Evolutionary conservation across 2,888 invertebrate genomes (phyloP), one percentile per base, ranked within the genome.

Genomic region (Julus scanicus): DNA sequence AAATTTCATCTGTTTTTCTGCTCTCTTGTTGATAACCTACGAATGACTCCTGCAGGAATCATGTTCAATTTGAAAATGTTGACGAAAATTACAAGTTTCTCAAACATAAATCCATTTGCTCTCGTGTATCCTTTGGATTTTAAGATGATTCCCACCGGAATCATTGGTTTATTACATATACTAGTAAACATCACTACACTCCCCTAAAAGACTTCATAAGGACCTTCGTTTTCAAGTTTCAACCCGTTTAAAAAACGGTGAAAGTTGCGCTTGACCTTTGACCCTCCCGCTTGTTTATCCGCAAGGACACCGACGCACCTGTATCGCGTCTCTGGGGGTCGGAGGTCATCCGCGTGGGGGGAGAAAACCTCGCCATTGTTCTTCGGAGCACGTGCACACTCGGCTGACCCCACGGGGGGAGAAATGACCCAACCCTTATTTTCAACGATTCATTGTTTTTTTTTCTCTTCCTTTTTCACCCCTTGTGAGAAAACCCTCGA

Each of bases 301-400:
- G 71, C 80, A 80, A 80, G 80, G 80, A 80, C 80, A 80, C 80
- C 80, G 37, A 80, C 80, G 80, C 80, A 80, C 80, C 80, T 80
- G 80, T 80, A 29, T 29, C 29, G 80, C 37, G 37, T 3, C 53
- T 53, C 53, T n/a, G 53, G 80, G 80, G 80, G 80, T 80, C 80
- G 80, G 29, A 80, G 80, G 80, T 80, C 80, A 80, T 29, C 71
- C 63, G 63, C 17, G 63, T 20, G 63, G 63, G 63, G 63, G 63
- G 63, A 57, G 71, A 8, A 20, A 37, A 29, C 37, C 80, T 80
- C 80, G 80, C 80, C 80, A 80, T 80, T 80, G 80, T 80, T 80
- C 80, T 80, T 9, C 80, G 37, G 80, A 80, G 80, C 80, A 80
- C 80, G 80, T 80, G 80, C n/a, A n/a, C 80, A 80, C 80, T 37